These are phyloP conservation scores for Pegoplata infirma DNA, from an alignment of 2,888 invertebrate species.

Conservation along the genomic window DNA sequence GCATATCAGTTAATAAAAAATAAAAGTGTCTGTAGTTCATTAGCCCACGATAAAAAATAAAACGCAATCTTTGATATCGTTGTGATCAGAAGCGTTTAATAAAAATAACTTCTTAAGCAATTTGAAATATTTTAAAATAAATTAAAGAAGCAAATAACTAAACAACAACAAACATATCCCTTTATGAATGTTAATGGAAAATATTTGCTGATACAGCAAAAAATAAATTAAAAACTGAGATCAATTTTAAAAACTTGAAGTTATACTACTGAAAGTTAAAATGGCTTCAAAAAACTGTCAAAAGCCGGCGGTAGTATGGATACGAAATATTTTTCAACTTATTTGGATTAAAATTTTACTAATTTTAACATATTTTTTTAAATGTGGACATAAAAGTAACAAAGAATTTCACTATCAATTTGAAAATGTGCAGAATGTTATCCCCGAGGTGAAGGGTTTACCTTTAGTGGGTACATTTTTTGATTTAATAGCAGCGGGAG, in stretches of 20 bases:
- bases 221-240: slow-evolving; percentile 19
- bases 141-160: neutral
- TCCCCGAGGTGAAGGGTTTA: slow-evolving; percentile 79
- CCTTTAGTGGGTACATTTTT: slow-evolving; percentile 81
- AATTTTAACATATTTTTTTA: neutral
- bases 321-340: slow-evolving; percentile 24
- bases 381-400: neutral
- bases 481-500: slow-evolving; percentile 81
- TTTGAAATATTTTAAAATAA: neutral
- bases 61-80: neutral
- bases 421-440: neutral
- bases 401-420: neutral
- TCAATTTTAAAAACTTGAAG: neutral
- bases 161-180: neutral
- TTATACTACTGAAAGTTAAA: neutral
- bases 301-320: slow-evolving; percentile 12
- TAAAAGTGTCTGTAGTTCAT: neutral
- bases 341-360: slow-evolving; percentile 36
- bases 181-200: neutral
- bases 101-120: neutral
- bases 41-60: neutral
- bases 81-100: neutral
- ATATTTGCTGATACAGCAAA: slow-evolving; percentile 30
- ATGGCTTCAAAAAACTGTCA: slow-evolving; percentile 26
- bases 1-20: neutral